Conservation (phyloP, 1,140 invertebrate species). For the Bicyclus anynana region DNA sequence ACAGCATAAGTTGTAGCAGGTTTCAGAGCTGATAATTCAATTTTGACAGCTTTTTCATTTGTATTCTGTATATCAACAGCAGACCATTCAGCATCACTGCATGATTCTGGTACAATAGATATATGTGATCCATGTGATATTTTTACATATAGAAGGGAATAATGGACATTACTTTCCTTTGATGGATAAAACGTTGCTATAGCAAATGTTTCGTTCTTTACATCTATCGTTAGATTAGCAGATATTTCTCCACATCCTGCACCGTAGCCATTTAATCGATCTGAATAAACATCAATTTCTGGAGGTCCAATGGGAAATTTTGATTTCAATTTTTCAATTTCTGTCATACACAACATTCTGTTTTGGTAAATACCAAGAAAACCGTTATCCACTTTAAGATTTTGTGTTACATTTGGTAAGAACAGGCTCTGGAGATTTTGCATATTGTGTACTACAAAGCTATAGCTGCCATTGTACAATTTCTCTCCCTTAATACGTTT, state of each 20-base stretch:
- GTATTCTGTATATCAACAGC: constrained; percentile 36
- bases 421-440: constrained; percentile 83
- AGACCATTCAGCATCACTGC: constrained; percentile 59
- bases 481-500: constrained; percentile 57
- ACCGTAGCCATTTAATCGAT: constrained; percentile 56
- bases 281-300: constrained; percentile 38
- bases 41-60: constrained; percentile 17
- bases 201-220: constrained; percentile 47
- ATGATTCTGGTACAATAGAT: constrained; percentile 50
- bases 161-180: constrained; percentile 31
- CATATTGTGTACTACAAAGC: constrained; percentile 85
- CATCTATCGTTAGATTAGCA: constrained; percentile 38
- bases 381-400: constrained; percentile 79
- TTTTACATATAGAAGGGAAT: constrained; percentile 52
- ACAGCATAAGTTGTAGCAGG: constrained; percentile 55
- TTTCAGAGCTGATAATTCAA: constrained; percentile 37
- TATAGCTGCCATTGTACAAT: constrained; percentile 77
- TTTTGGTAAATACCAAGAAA: constrained; percentile 86
- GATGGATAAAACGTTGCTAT: constrained; percentile 38
- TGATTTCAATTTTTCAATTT: constrained; percentile 79
- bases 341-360: constrained; percentile 83
- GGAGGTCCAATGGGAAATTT: constrained; percentile 40
- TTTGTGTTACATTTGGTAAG: constrained; percentile 57
- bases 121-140: constrained; percentile 34
- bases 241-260: constrained; percentile 46